phyloP scores from a whole-genome alignment of 2,888 invertebrate species.

The Oligia fasciuncula region DNA sequence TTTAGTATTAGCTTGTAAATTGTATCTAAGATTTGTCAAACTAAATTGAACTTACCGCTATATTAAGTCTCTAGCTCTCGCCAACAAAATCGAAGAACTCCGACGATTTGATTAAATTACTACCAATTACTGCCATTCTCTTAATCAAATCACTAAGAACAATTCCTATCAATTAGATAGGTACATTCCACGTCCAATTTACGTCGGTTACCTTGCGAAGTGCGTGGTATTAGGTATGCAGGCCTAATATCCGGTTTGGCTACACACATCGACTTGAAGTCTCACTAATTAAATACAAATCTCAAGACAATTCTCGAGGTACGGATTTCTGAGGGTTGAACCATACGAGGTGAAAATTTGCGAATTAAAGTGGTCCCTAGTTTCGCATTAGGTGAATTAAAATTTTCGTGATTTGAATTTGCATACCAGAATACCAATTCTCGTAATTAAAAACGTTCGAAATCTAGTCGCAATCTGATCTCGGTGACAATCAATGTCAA shows the following conservation, averaged over 20 bases:
- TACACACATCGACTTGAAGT: constrained; percentile 75
- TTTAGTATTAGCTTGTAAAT: too few species aligned
- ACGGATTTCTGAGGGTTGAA: constrained; percentile 73
- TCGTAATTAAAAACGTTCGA: too few species aligned
- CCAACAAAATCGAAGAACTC: not conserved
- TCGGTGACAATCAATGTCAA: too few species aligned
- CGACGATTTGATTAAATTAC: not conserved
- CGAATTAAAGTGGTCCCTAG: constrained; percentile 38
- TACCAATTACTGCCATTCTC: constrained; percentile 8
- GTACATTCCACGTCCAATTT: constrained; percentile 60
- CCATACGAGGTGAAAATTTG: constrained; percentile 71
- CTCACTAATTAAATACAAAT: constrained; percentile 86
- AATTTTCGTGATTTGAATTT: constrained; percentile 14
- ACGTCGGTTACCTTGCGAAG: constrained; percentile 47
- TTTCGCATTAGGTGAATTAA: constrained; percentile 19
- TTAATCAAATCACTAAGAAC: constrained; percentile 45
- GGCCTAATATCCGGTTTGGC: constrained; percentile 77
- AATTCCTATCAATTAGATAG: constrained; percentile 55
- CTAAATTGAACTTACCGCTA: too few species aligned
- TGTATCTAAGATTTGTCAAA: too few species aligned
- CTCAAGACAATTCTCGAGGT: constrained; percentile 85
- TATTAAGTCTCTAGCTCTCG: too few species aligned
- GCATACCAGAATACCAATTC: not conserved
- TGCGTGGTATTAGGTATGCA: constrained; percentile 61
- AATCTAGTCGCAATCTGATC: too few species aligned